Evolutionary conservation across 2,113 vertebrate species (phyloP).

Genomic region (Macaca mulatta): DNA sequence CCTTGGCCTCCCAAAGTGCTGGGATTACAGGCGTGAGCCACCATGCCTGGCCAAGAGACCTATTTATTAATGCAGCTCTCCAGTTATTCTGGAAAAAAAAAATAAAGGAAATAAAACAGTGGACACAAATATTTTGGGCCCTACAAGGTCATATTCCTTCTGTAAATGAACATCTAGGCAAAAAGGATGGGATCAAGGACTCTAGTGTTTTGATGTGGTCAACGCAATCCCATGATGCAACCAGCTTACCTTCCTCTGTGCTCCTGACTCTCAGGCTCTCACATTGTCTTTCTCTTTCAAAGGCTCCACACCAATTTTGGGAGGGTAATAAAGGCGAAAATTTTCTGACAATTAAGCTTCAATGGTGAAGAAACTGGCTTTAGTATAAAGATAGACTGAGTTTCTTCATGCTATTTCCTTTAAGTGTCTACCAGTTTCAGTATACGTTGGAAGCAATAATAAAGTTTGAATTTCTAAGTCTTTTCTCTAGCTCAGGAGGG

Average conservation of each 20-base stretch:
- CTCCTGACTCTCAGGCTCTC: neutral
- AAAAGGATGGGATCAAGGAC: neutral
- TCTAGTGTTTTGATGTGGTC: neutral
- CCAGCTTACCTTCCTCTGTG: neutral
- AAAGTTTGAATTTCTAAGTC: neutral
- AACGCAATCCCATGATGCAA: neutral
- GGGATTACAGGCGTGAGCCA: too few species aligned
- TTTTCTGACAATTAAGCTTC: neutral
- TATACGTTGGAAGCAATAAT: neutral
- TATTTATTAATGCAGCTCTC: neutral
- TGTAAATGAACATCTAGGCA: neutral
- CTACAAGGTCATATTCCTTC: neutral
- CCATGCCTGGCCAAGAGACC: neutral
- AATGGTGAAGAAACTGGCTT: neutral
- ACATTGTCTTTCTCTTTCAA: neutral
- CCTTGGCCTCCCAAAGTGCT: too few species aligned
- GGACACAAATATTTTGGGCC: neutral
- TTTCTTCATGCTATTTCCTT: neutral
- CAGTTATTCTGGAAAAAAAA: neutral
- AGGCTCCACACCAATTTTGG: neutral
- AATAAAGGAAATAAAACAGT: neutral
- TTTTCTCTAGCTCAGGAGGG: neutral
- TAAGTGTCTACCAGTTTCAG: neutral
- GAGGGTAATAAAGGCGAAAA: neutral
- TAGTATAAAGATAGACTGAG: neutral